These are phyloP conservation scores for Tetraneura akinire DNA, from an alignment of 1,140 invertebrate species.

Conservation along the genomic window DNA sequence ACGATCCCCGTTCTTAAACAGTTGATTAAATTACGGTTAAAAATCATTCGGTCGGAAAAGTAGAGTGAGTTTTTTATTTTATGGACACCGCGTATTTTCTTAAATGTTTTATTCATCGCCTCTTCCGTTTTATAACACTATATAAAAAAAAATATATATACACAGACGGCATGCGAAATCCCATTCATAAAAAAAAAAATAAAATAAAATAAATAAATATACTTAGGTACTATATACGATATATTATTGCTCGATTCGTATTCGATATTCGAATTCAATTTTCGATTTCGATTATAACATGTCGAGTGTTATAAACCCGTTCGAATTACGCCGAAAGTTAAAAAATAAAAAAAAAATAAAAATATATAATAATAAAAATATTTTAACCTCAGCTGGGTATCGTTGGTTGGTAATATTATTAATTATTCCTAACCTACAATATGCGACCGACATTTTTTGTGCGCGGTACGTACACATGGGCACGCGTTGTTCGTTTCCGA, in stretches of 20 bases:
- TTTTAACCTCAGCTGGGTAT: no score
- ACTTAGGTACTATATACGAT: no score
- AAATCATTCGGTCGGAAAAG: constrained; percentile 9
- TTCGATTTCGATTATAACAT: no score
- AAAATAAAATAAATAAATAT: no score
- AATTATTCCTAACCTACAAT: not conserved
- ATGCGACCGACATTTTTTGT: not conserved
- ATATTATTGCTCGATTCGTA: no score
- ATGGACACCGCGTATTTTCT: not conserved
- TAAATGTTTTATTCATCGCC: not conserved
- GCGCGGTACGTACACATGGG: not conserved
- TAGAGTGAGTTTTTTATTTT: not conserved
- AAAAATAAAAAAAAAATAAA: not conserved
- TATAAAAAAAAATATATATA: no score
- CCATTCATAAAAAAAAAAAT: no score
- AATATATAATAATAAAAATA: no score
- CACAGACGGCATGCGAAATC: no score
- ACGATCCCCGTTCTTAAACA: no score
- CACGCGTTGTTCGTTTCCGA: not conserved
- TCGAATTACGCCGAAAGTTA: not conserved
- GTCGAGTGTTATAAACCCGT: not conserved
- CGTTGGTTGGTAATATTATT: no score
- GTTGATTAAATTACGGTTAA: constrained; percentile 12
- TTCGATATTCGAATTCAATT: no score
- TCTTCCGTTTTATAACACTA: not conserved